Percentiles rank a stretch among this genome's conserved stretches.
Evolutionary conservation across 2,888 invertebrate species (phyloP).

Genomic region (Caenorhabditis parvicauda): DNA sequence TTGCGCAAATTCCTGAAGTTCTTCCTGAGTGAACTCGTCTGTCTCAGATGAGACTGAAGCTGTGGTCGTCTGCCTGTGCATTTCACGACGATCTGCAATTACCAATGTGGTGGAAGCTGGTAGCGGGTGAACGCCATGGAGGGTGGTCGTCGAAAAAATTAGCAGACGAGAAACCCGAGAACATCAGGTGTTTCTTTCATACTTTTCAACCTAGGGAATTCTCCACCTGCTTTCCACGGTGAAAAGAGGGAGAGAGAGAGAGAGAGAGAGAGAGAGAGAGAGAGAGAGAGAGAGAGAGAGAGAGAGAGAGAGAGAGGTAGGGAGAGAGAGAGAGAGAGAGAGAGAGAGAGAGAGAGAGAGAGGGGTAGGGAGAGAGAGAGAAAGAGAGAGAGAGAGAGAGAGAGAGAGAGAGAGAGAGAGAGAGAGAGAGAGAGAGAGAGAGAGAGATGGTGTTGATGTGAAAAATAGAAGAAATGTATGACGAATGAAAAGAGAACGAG

Average conservation of each 20-base stretch:
- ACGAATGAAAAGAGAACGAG: too few species aligned
- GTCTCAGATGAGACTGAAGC: constrained; percentile 53
- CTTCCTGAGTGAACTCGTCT: constrained; percentile 61
- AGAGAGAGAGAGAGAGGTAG: constrained; percentile 3
- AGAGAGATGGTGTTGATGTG: constrained; percentile 9
- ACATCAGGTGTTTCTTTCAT: too few species aligned
- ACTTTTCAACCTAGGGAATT: too few species aligned
- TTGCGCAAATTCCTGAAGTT: constrained; percentile 62
- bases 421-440: background rate
- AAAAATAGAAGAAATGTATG: constrained; percentile 13
- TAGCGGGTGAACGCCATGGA: background rate
- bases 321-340: constrained; percentile 1
- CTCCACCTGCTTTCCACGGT: too few species aligned
- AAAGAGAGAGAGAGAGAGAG: too few species aligned
- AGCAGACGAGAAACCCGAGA: too few species aligned
- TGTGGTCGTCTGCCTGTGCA: constrained; percentile 58
- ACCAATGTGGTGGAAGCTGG: too few species aligned
- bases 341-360: constrained; percentile 7
- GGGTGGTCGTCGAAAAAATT: background rate
- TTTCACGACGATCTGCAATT: constrained; percentile 38
- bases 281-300: constrained; percentile 8
- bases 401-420: constrained; percentile 1
- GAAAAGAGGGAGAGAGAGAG: constrained; percentile 2
- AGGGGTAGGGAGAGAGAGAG: constrained; percentile 9
- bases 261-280: background rate